Evolutionary conservation across 2,888 invertebrate species (phyloP).

Genomic region (Ectobius pallidus): DNA sequence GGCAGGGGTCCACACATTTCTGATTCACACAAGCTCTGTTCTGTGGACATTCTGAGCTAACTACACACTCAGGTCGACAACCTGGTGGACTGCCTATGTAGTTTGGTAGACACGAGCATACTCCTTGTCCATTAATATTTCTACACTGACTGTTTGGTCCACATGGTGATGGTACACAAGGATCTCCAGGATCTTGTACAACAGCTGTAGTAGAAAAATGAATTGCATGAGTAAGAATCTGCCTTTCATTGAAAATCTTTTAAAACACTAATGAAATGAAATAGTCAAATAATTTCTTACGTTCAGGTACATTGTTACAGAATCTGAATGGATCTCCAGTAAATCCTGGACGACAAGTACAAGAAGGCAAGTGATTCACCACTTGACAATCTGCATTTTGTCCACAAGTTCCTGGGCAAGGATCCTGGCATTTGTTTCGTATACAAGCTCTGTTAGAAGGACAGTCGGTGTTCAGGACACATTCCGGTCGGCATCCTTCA

Average conservation of each 20-base stretch:
- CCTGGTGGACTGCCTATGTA: slow-evolving; percentile 64
- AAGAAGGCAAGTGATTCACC: slow-evolving; percentile 59
- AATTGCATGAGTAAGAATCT: too few species aligned
- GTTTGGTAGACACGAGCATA: slow-evolving; percentile 59
- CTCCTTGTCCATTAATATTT: slow-evolving; percentile 57
- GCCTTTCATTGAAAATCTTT: not conserved
- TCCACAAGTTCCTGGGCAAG: slow-evolving; percentile 66
- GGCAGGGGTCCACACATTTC: slow-evolving; percentile 76
- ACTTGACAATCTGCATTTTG: slow-evolving; percentile 59
- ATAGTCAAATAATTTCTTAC: slow-evolving; percentile 50
- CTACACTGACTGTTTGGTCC: slow-evolving; percentile 54
- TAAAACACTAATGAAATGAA: not conserved
- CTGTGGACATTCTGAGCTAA: slow-evolving; percentile 81
- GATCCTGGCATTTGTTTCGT: too few species aligned
- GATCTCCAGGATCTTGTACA: slow-evolving; percentile 40
- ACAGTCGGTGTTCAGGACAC: slow-evolving; percentile 74
- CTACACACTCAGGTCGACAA: slow-evolving; percentile 70
- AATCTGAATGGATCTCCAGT: slow-evolving; percentile 68
- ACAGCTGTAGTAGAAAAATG: not conserved
- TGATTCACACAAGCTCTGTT: slow-evolving; percentile 79
- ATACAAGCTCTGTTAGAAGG: slow-evolving; percentile 72
- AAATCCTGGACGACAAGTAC: slow-evolving; percentile 63
- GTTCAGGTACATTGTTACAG: slow-evolving; percentile 55
- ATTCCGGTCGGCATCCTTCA: slow-evolving; percentile 64
- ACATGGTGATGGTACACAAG: slow-evolving; percentile 54